phyloP scores from a whole-genome alignment of 2,888 invertebrate species.

The Monopis laevigella region DNA sequence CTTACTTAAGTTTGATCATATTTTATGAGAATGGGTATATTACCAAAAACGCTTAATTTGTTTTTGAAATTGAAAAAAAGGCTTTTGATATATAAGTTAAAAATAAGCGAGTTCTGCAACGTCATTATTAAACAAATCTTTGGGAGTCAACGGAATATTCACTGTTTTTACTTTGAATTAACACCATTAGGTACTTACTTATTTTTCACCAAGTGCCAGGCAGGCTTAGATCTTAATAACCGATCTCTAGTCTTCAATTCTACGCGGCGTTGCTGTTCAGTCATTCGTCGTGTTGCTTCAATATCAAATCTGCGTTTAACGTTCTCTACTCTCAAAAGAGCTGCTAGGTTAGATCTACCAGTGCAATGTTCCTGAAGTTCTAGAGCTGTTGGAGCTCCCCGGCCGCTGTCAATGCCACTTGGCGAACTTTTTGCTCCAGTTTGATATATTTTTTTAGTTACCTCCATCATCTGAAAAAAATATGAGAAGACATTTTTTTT shows the following conservation, averaged over 20 bases:
- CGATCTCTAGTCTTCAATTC: constrained; percentile 69
- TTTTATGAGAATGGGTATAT: too few species aligned
- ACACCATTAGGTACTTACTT: constrained; percentile 45
- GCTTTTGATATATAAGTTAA: too few species aligned
- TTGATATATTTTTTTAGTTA: constrained; percentile 26
- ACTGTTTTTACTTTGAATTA: too few species aligned
- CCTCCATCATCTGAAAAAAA: constrained; percentile 43
- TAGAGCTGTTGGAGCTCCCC: constrained; percentile 54
- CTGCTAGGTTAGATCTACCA: constrained; percentile 71
- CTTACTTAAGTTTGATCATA: too few species aligned
- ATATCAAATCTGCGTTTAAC: constrained; percentile 70
- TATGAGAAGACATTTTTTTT: too few species aligned
- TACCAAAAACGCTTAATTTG: too few species aligned
- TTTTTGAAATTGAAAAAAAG: too few species aligned
- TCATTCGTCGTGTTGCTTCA: constrained; percentile 67
- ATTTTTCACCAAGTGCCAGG: constrained; percentile 75
- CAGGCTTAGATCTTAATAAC: constrained; percentile 70
- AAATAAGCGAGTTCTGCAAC: too few species aligned
- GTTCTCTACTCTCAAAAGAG: constrained; percentile 71
- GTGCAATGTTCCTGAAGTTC: constrained; percentile 46
- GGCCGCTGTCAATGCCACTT: constrained; percentile 30
- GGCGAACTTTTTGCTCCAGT: constrained; percentile 43
- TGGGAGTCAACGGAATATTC: too few species aligned
- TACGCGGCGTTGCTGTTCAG: constrained; percentile 67
- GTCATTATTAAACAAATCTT: too few species aligned